These are phyloP conservation scores for Plusia festucae DNA, from an alignment of 2,888 invertebrate genomes.

Conservation along the genomic window DNA sequence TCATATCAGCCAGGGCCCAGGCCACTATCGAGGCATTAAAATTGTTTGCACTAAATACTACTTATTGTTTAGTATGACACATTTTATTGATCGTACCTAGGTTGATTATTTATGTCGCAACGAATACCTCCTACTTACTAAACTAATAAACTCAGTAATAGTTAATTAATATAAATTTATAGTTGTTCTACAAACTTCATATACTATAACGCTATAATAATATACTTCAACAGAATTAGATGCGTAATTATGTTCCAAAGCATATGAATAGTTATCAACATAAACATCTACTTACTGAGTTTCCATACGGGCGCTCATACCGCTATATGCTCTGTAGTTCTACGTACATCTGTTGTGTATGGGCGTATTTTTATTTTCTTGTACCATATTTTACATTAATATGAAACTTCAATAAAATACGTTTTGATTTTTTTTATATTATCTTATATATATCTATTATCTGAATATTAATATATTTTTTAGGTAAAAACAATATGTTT, in stretches of 20 bases:
- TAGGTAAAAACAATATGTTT: too few relatives aligned
- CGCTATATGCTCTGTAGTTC: background rate
- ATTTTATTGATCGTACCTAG: background rate
- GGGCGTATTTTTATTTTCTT: too few relatives aligned
- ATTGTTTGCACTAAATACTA: background rate
- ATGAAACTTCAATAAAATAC: too few relatives aligned
- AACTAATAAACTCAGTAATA: too few relatives aligned
- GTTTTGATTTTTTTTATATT: too few relatives aligned
- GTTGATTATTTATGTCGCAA: background rate
- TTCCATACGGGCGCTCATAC: conserved; percentile 18
- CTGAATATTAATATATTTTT: too few relatives aligned
- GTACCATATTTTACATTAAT: too few relatives aligned
- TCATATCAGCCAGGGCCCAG: background rate
- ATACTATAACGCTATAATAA: too few relatives aligned
- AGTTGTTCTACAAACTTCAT: background rate
- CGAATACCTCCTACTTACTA: background rate
- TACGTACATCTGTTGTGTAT: conserved; percentile 26
- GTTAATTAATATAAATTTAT: too few relatives aligned
- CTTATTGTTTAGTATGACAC: too few relatives aligned
- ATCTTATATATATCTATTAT: too few relatives aligned
- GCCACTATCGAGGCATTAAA: conserved; percentile 4
- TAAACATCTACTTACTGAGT: conserved; percentile 11
- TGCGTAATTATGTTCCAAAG: background rate
- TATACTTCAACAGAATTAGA: background rate
- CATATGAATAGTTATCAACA: background rate